Evolutionary conservation across 1,140 invertebrate genomes (phyloP), one percentile per base, ranked within the genome.

Genomic region (Apis laboriosa): DNA sequence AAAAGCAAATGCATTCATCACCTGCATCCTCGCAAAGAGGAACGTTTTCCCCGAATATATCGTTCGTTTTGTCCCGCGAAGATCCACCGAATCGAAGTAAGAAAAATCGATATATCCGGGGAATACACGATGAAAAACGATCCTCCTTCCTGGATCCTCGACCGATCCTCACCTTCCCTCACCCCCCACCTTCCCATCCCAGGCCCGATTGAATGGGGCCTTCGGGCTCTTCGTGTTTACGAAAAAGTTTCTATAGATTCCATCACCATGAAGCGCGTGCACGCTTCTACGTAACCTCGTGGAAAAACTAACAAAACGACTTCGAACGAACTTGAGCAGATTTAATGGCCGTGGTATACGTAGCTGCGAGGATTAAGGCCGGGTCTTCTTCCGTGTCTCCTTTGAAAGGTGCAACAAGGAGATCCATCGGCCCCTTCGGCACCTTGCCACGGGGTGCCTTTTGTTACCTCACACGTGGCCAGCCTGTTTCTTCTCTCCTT

Each of bases 401-500:
- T 83, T 78, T 77, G 71, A 79, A 86, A 86, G 79, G 84, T 86
- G 84, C 84, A 43, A 86, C 80, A 81, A 86, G 79, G 73, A 78
- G 78, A 84, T 79, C 61, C 75, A 1, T 60, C 73, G 68, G 78
- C 17, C 67, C 87, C 86, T 86, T 79, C 81, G 89, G 89, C 92
- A 94, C 92, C 92, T 94, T 94, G 91, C 92, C 92, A 84, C 84
- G 55, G 89, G 89, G 71, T 76, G 73, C 83, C 90, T 91, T 93
- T 92, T 93, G 92, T 94, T 91, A 84, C 79, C 82, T 87, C 92
- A 94, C 93, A 93, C 92, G 93, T 94, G 93, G 92, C 93, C 88
- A 77, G 64, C 86, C 85, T 89, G 85, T 88, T 85, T 86, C 87
- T 77, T 83, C 77, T 84, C 74, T 67, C 63, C 66, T n/a, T 24